Conservation (phyloP, 2,888 invertebrate genomes). For the Heliothis peltigera region DNA sequence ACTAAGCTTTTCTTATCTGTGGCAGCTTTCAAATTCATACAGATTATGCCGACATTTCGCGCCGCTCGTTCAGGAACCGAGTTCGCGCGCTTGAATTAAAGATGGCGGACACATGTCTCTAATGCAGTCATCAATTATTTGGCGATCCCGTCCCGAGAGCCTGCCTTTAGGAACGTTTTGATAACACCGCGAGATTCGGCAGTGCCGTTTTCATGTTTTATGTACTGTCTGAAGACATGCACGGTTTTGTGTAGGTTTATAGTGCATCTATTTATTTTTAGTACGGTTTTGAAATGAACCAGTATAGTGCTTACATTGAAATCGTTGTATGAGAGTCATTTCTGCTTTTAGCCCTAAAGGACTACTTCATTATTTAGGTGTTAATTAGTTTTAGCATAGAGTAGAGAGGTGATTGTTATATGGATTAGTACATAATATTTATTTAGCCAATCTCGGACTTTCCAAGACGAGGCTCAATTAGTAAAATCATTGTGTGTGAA, state of each 20-base stretch:
- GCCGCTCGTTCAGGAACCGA: constrained; percentile 58
- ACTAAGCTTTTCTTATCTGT: constrained; percentile 46
- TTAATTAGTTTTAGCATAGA: too few relatives aligned
- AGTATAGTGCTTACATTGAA: too few relatives aligned
- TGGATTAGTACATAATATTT: too few relatives aligned
- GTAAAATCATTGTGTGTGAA: too few relatives aligned
- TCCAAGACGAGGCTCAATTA: too few relatives aligned
- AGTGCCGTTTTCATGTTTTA: constrained; percentile 62
- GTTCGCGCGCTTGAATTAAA: constrained; percentile 80
- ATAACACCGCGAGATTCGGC: constrained; percentile 66
- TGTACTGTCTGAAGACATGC: constrained; percentile 44
- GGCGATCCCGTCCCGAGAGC: constrained; percentile 60
- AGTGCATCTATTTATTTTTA: neutral
- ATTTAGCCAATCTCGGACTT: too few relatives aligned
- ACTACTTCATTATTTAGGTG: too few relatives aligned
- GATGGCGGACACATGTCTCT: constrained; percentile 85
- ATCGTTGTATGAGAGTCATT: neutral
- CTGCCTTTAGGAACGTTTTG: constrained; percentile 66
- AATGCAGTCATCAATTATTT: constrained; percentile 89
- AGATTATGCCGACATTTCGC: constrained; percentile 68
- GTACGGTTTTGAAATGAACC: neutral
- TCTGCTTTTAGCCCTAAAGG: too few relatives aligned
- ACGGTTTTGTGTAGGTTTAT: constrained; percentile 28
- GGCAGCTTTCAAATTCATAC: constrained; percentile 66
- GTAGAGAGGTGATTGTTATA: too few relatives aligned